Base-by-base conservation (phyloP, 2,113 vertebrate genomes). In the Solea solea region DNA sequence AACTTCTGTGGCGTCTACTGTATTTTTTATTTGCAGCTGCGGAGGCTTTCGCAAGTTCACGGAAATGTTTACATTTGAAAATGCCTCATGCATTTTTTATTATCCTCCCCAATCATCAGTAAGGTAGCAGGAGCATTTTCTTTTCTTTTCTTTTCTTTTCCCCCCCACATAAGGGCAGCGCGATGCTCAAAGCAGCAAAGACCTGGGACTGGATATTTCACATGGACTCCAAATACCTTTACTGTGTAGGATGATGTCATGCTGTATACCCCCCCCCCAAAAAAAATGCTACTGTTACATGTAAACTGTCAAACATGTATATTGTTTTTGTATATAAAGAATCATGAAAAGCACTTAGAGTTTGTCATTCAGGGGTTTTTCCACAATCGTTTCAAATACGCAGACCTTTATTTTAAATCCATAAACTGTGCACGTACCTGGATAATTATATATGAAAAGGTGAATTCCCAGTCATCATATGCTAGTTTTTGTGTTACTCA, bases 251-350 rank as follows among this genome's bases (percentile, higher is more conserved):
- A 80, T 48, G 41, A 76, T 75, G 46, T 72, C 48, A 46, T 73
- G 13, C 44, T 46, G 44, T 46, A 63, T 69, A 83, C 69, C 69
- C 53, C 28, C 21, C 21, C 21, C 21, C 21, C 21, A 1, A 21
- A 11, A 9, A 76, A 64, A 45, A 28, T 25, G 15, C 61, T 69
- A 48, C 72, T 86, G 81, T 74, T 78, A 76, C 4, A 9, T 78
- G 58, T 49, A 76, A 64, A 78, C 28, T 72, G 63, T 86, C 52
- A 73, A 76, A 27, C 72, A 62, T 86, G 60, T 86, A 76, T 69
- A 74, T 61, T 87, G 72, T 64, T 90, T 86, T 86, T 90, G 78
- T 85, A 88, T 59, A 88, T 90, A 90, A 90, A 88, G 68, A 82
- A 42, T 51, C 11, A 60, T 58, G 39, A 71, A 67, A 51, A 12